Base-by-base conservation (phyloP, 2,113 vertebrate species). In the Ornithorhynchus anatinus region DNA sequence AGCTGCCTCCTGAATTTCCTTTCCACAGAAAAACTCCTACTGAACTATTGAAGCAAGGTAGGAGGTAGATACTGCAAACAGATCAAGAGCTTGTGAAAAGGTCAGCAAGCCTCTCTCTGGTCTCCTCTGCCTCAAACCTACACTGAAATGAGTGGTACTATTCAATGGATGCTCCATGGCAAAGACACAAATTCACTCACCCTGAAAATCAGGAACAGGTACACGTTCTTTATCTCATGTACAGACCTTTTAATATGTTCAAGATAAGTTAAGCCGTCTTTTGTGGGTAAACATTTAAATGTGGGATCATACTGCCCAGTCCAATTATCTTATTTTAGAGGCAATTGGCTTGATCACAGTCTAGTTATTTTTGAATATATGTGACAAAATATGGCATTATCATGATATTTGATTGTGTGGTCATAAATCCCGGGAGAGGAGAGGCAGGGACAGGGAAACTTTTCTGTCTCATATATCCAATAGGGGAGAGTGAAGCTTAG, bases 11-110 rank as follows among this genome's bases (percentile, higher is more conserved):
- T 44, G 8, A 72, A 72, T 15, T 33, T 64, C 31, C 52, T 59
- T 72, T 72, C 44, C 72, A 75, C 70, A 72, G n/a, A 80, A 87
- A 87, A 87, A 80, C 63, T 38, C 77, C 57, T 53, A 65, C 48
- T 75, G 80, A 84, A 80, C 75, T 85, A 80, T 14, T 75, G 67
- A 81, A 84, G 70, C 38, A 42, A 61, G 79, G 63, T 70, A 6
- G 22, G 61, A 70, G 75, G 78, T 73, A 65, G 60, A 65, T 31
- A 39, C 63, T 61, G 16, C 59, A 75, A 60, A 75, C 29, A 75
- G 67, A 77, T 68, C 67, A 12, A 57, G 19, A 1, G 2, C 40
- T 82, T 77, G 84, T 80, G 78, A n/a, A 85, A 85, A 88, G 78
- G 78, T 85, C 83, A 85, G 44, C 36, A 58, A 79, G 67, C 68